A percentile compares a stretch with the other conserved stretches of the same genome.
Evolutionary conservation across 2,113 vertebrate genomes (phyloP).

Genomic region (Sorex fumeus): DNA sequence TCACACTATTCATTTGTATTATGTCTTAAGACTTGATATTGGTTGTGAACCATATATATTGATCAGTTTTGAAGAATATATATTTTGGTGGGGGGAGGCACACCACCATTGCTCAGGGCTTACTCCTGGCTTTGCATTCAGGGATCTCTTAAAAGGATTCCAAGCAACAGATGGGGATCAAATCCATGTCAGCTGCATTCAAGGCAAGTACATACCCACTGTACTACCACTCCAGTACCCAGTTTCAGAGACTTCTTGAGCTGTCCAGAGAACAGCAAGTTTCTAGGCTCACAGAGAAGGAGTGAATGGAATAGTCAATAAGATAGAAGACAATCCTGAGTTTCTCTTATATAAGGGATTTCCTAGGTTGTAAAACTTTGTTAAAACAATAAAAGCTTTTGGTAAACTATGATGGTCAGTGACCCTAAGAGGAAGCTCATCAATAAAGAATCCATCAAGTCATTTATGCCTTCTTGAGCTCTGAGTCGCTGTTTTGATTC

Average conservation of each 20-base stretch:
- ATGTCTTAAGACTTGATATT: neutral
- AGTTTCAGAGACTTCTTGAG: neutral
- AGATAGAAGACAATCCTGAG: neutral
- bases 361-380: neutral
- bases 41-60: neutral
- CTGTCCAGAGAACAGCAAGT: neutral
- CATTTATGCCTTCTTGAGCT: rapidly evolving
- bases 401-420: neutral
- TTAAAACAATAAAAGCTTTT: neutral
- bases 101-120: no score
- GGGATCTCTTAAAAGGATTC: no score
- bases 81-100: no score
- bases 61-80: neutral
- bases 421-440: no score
- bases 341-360: neutral
- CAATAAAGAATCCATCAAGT: neutral
- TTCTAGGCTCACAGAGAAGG: neutral
- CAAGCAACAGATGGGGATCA: no score
- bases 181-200: no score
- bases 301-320: neutral
- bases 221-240: no score
- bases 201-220: no score
- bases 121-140: no score
- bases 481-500: neutral
- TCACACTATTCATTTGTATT: no score